Conservation (phyloP, 2,888 invertebrate species). For the Parnassius mnemosyne region DNA sequence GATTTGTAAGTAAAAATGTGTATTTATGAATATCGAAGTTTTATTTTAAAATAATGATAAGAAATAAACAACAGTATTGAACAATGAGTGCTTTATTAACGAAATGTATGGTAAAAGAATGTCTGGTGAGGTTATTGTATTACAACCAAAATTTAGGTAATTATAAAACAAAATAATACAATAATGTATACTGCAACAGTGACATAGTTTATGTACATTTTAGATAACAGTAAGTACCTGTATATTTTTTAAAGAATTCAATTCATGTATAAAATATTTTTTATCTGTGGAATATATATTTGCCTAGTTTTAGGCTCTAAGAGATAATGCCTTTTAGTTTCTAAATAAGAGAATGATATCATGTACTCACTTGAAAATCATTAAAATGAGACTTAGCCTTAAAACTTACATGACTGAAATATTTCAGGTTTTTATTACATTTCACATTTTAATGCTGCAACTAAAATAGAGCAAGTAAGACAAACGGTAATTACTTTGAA, state of each 20-base stretch:
- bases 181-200: conserved; percentile 30
- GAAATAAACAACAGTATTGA: conserved; percentile 41
- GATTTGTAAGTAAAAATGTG: too few species aligned
- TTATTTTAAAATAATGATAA: background rate
- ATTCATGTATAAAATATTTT: conserved; percentile 43
- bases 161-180: conserved; percentile 33
- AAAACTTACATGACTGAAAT: conserved; percentile 1
- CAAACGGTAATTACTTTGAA: conserved; percentile 31
- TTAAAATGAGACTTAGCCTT: conserved; percentile 15
- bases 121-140: conserved; percentile 65
- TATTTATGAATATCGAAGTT: too few species aligned
- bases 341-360: conserved; percentile 2
- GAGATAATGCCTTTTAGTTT: conserved; percentile 44
- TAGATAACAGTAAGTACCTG: conserved; percentile 56
- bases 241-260: conserved; percentile 33
- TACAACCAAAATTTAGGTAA: conserved; percentile 61
- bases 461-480: conserved; percentile 11
- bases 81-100: conserved; percentile 81
- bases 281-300: conserved; percentile 41
- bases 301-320: conserved; percentile 48
- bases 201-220: conserved; percentile 34
- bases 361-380: conserved; percentile 35
- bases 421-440: conserved; percentile 1
- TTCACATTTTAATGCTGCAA: conserved; percentile 13
- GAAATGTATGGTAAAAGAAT: conserved; percentile 74